Evolutionary conservation across 1,140 invertebrate genomes (phyloP).

Genomic region (Pomacea maculata): DNA sequence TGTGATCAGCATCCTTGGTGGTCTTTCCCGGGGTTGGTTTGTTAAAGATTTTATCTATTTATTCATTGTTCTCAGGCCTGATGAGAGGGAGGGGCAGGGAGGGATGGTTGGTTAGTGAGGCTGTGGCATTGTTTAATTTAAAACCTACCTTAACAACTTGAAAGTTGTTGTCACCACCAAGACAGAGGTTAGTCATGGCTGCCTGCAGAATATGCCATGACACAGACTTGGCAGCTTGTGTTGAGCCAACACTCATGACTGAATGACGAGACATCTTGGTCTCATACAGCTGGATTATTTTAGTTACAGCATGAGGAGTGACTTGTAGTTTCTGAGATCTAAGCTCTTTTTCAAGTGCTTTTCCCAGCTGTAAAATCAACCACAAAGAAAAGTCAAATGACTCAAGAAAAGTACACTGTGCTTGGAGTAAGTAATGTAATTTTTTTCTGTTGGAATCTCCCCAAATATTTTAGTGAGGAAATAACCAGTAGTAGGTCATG

Average conservation of each 20-base stretch:
- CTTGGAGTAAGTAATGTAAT: too few species aligned
- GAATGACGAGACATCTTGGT: slow-evolving; percentile 66
- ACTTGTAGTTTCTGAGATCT: slow-evolving; percentile 47
- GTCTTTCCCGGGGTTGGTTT: too few species aligned
- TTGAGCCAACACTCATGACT: slow-evolving; percentile 67
- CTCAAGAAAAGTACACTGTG: too few species aligned
- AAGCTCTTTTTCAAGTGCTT: slow-evolving; percentile 57
- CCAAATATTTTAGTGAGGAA: too few species aligned
- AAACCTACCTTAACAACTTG: slow-evolving; percentile 50
- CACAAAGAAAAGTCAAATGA: too few species aligned
- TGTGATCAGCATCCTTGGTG: too few species aligned
- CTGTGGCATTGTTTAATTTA: not conserved
- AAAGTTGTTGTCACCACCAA: slow-evolving; percentile 38
- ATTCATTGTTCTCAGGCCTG: too few species aligned
- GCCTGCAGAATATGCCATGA: slow-evolving; percentile 62
- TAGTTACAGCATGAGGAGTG: slow-evolving; percentile 58
- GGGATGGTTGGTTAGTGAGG: too few species aligned
- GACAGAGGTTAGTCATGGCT: slow-evolving; percentile 49
- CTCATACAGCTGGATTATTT: slow-evolving; percentile 67
- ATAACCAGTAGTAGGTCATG: too few species aligned
- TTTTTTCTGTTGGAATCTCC: too few species aligned
- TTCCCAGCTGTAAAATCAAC: slow-evolving; percentile 38
- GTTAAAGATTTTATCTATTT: too few species aligned
- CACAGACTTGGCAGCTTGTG: slow-evolving; percentile 65
- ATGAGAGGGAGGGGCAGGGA: too few species aligned